Percentiles rank a stretch among this genome's conserved stretches.
Evolutionary conservation across 2,888 invertebrate species (phyloP).

Genomic region (Andrena fulva): DNA sequence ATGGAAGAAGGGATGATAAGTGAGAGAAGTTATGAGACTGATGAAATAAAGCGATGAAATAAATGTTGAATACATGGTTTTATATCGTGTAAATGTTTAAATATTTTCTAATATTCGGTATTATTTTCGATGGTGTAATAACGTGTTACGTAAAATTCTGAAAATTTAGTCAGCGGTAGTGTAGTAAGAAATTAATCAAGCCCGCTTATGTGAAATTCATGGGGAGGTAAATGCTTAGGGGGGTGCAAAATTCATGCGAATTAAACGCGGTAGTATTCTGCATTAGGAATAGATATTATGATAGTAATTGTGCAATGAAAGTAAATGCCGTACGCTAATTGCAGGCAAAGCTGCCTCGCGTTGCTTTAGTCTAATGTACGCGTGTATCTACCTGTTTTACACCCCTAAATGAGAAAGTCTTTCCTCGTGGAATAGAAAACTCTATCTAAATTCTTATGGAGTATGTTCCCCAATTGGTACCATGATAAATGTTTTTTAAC

Average conservation of each 20-base stretch:
- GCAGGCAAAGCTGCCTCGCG: slow-evolving; percentile 23
- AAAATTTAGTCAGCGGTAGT: neutral
- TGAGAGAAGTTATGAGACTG: too few relatives aligned
- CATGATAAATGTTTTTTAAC: too few relatives aligned
- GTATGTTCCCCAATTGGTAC: too few relatives aligned
- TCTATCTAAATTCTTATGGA: neutral
- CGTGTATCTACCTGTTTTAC: slow-evolving; percentile 14
- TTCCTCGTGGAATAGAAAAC: neutral
- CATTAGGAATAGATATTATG: slow-evolving; percentile 25
- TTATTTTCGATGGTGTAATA: neutral
- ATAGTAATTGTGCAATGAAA: slow-evolving; percentile 43
- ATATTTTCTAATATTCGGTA: neutral
- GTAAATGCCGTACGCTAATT: slow-evolving; percentile 38
- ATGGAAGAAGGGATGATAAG: too few relatives aligned
- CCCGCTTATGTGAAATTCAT: slow-evolving; percentile 28
- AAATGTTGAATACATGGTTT: too few relatives aligned
- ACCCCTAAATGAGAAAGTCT: slow-evolving; percentile 18
- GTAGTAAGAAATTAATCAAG: slow-evolving; percentile 6
- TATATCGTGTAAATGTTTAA: neutral
- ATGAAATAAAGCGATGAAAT: too few relatives aligned
- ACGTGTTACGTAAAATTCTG: neutral
- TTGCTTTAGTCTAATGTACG: slow-evolving; percentile 15
- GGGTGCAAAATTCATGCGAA: slow-evolving; percentile 14
- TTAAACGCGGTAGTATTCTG: neutral
- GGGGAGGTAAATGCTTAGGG: neutral